Evolutionary conservation across 1,140 invertebrate species (phyloP), one percentile per base, ranked within the genome.

Genomic region (Drosophila elegans): DNA sequence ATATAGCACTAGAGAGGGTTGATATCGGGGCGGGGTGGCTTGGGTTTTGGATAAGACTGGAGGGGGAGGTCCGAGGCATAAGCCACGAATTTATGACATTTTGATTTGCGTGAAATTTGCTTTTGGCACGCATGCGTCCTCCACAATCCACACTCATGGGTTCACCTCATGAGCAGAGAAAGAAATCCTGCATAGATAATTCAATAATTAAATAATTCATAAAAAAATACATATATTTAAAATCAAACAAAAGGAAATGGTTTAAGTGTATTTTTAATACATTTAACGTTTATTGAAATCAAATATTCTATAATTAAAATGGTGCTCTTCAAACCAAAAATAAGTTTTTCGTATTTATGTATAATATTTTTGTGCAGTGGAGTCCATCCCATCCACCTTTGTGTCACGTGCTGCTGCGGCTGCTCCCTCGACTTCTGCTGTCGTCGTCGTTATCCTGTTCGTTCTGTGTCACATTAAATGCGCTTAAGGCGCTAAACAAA

Each of bases 51-150:
- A 34, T 6, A 10, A 41, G 49, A 12, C 25, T 11, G 36, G 10
- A 25, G 56, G 25, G 29, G 25, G 25, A 46, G 52, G 25, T 60
- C 64, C 55, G 48, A 49, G 62, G 73, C 48, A 88, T 89, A 89
- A 89, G 84, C 84, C 79, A 89, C 78, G 78, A 90, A 91, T 91
- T 91, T 91, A 90, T 91, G 90, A 91, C 90, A 90, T 91, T 91
- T 91, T 91, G 90, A 91, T 91, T 91, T 91, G 90, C 90, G 90
- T 91, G 84, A 91, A 91, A 91, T 91, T 91, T 89, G 83, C 76
- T 89, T 91, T 91, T 91, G 88, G 84, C 90, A 91, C 90, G 90
- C 90, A 91, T 91, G 85, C 90, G 78, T 90, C 66, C 74, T 54
- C 56, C 61, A 29, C 55, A 69, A 53, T 25, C 54, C 74, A 34